phyloP scores from a whole-genome alignment of 2,888 invertebrate species.

The Drosophila tanythrix region DNA sequence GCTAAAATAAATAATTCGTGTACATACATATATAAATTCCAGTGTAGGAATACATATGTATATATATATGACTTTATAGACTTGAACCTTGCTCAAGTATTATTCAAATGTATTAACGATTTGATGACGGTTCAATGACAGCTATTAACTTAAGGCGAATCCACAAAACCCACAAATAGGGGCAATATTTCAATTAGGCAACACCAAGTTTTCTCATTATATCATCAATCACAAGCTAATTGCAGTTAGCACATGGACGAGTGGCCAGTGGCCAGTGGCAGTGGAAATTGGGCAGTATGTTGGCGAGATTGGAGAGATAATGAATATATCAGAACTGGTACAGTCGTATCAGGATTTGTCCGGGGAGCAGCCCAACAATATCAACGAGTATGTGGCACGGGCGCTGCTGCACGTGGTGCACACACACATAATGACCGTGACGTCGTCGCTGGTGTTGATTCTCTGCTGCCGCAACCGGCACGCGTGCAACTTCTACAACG shows the following conservation, averaged over 20 bases:
- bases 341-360: slow-evolving; percentile 57
- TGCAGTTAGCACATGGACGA: not conserved
- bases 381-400: slow-evolving; percentile 67
- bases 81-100: not conserved
- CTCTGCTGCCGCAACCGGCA: slow-evolving; percentile 62
- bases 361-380: slow-evolving; percentile 60
- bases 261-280: not conserved
- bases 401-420: slow-evolving; percentile 70
- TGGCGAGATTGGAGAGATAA: slow-evolving; percentile 14
- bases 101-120: not conserved
- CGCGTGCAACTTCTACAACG: slow-evolving; percentile 72
- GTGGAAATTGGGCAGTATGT: slow-evolving; percentile 7
- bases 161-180: not conserved
- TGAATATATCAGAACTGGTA: slow-evolving; percentile 69
- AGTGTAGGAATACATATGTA: not conserved
- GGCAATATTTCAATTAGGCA: not conserved
- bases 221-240: not conserved
- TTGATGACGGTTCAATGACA: not conserved
- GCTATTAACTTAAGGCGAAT: not conserved
- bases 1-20: not conserved
- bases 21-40: not conserved
- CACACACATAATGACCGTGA: slow-evolving; percentile 59
- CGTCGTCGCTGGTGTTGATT: slow-evolving; percentile 68
- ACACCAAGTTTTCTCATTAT: not conserved
- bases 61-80: too few relatives aligned